phyloP scores from a whole-genome alignment of 2,797 vertebrate genomes.

The Odontamblyopus rebecca region DNA sequence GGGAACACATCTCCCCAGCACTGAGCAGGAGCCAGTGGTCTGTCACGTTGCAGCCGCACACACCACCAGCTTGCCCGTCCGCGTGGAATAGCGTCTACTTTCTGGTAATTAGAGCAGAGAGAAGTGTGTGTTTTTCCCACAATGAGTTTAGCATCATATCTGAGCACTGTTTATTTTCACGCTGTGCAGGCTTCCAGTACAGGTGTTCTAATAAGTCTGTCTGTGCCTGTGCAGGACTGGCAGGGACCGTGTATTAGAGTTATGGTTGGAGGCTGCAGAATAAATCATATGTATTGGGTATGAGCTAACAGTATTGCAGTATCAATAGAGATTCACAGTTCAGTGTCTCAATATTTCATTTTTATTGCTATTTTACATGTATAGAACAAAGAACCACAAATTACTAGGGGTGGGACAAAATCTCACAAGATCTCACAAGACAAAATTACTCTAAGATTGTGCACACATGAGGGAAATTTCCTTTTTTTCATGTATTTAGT shows the following conservation, averaged over 20 bases:
- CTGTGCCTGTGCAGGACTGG: conserved; percentile 2
- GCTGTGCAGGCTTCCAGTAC: conserved; percentile 26
- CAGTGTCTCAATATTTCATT: too few relatives aligned
- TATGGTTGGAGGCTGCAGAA: neutral
- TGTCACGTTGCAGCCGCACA: conserved; percentile 28
- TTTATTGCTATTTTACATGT: too few relatives aligned
- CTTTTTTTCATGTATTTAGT: too few relatives aligned
- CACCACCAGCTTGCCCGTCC: conserved; percentile 32
- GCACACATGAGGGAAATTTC: too few relatives aligned
- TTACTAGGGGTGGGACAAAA: too few relatives aligned
- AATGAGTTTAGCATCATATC: conserved; percentile 40
- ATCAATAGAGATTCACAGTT: too few relatives aligned
- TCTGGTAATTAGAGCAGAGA: conserved; percentile 67
- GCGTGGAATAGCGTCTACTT: conserved; percentile 52
- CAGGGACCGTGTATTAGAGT: neutral
- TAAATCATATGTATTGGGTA: neutral
- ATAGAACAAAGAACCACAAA: too few relatives aligned
- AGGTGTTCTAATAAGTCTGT: conserved; percentile 62
- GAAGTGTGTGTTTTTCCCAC: conserved; percentile 29
- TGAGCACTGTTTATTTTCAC: conserved; percentile 53
- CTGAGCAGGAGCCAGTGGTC: conserved; percentile 52
- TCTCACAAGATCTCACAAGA: too few relatives aligned
- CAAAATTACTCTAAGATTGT: too few relatives aligned
- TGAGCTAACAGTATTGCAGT: too few relatives aligned
- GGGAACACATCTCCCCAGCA: conserved; percentile 53